Evolutionary conservation across 2,888 invertebrate genomes (phyloP).

Genomic region (Zygogramma bicolorata): DNA sequence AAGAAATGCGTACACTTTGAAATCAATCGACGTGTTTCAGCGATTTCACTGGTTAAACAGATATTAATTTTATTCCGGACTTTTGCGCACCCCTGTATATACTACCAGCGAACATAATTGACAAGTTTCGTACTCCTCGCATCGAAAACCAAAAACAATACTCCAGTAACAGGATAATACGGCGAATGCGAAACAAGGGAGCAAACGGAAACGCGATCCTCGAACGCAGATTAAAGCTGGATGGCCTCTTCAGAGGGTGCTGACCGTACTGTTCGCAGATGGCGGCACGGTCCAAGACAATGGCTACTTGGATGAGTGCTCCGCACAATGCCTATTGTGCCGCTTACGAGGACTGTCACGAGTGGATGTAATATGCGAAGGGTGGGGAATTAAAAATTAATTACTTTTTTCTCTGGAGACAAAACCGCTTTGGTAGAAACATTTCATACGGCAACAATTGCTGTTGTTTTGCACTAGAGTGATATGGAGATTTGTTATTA

Average conservation of each 20-base stretch:
- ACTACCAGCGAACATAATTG: background rate
- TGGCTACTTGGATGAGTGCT: slow-evolving; percentile 46
- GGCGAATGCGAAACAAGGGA: slow-evolving; percentile 23
- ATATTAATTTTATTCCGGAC: no score
- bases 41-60: no score
- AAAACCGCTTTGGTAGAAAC: background rate
- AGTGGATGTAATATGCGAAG: slow-evolving; percentile 28
- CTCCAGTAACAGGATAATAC: slow-evolving; percentile 40
- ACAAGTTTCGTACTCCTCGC: slow-evolving; percentile 22
- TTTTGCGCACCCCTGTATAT: no score
- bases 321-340: slow-evolving; percentile 47
- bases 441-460: background rate
- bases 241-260: slow-evolving; percentile 48
- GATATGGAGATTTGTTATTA: background rate
- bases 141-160: slow-evolving; percentile 44
- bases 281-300: slow-evolving; percentile 45
- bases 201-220: slow-evolving; percentile 36
- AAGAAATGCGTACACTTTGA: no score
- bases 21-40: no score
- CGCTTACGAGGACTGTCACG: slow-evolving; percentile 20
- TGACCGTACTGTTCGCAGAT: slow-evolving; percentile 47
- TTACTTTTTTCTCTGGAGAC: slow-evolving; percentile 27
- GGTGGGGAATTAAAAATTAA: slow-evolving; percentile 36
- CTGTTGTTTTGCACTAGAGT: background rate
- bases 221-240: slow-evolving; percentile 40